Evolutionary conservation across 1,140 invertebrate genomes (phyloP).

Genomic region (Metopolophium dirhodum): DNA sequence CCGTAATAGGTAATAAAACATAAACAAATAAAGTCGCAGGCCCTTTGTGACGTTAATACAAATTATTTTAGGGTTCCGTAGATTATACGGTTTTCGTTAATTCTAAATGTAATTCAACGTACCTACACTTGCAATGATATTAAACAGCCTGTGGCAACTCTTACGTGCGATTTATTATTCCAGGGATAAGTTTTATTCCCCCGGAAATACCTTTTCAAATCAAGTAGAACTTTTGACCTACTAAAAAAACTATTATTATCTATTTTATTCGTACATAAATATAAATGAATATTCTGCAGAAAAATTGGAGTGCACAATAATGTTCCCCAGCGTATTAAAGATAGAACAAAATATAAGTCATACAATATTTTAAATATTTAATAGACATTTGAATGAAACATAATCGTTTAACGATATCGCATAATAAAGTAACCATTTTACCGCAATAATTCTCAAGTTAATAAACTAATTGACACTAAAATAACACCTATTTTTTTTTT

Average conservation of each 20-base stretch:
- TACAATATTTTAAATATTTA: neutral
- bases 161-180: conserved; percentile 13
- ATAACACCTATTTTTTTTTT: neutral
- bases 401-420: neutral
- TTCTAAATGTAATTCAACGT: neutral
- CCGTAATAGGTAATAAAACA: conserved; percentile 19
- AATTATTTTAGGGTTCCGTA: conserved; percentile 15
- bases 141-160: neutral
- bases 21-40: neutral
- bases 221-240: neutral
- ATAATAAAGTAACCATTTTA: neutral
- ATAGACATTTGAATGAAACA: neutral
- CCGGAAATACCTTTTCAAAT: neutral
- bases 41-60: conserved; percentile 14
- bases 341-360: neutral
- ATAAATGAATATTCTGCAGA: neutral
- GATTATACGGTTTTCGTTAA: neutral
- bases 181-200: neutral
- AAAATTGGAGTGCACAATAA: neutral
- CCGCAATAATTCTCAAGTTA: neutral
- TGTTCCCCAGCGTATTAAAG: neutral
- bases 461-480: neutral
- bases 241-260: neutral
- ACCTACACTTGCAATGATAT: neutral
- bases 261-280: neutral